Conservation (phyloP, 2,797 vertebrate genomes). For the Microctenopoma lineatum region DNA sequence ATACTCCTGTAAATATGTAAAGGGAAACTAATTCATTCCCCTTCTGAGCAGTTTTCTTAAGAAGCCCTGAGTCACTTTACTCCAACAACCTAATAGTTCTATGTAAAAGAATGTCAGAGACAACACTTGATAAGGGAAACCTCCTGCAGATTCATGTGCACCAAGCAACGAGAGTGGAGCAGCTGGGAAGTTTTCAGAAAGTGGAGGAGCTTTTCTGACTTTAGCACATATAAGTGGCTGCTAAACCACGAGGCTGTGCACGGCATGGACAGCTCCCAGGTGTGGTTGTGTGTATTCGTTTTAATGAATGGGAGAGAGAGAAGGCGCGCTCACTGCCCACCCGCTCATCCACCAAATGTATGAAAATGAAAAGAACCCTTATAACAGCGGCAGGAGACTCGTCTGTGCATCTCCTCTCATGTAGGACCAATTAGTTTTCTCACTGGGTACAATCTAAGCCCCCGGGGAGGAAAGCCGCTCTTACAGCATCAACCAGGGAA, state of each 20-base stretch:
- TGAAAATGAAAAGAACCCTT: constrained; percentile 50
- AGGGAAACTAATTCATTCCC: constrained; percentile 33
- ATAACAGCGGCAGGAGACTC: constrained; percentile 34
- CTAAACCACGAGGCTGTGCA: constrained; percentile 22
- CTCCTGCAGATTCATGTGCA: not conserved
- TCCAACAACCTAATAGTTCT: constrained; percentile 21
- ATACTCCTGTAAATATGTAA: constrained; percentile 21
- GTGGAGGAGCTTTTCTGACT: constrained; percentile 14
- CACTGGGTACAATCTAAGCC: constrained; percentile 73
- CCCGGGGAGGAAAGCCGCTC: constrained; percentile 64
- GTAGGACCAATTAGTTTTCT: constrained; percentile 65
- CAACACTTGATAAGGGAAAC: too few relatives aligned
- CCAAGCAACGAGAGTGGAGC: constrained; percentile 22
- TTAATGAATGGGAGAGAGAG: constrained; percentile 62
- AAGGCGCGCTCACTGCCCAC: constrained; percentile 1
- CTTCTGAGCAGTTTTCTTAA: constrained; percentile 4
- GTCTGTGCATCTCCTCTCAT: constrained; percentile 38
- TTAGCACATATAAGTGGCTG: not conserved
- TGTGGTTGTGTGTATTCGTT: constrained; percentile 37
- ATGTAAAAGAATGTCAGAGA: not conserved
- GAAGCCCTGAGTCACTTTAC: constrained; percentile 29
- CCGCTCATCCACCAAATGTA: constrained; percentile 34
- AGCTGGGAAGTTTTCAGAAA: constrained; percentile 35
- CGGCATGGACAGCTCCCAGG: constrained; percentile 34
- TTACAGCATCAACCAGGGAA: constrained; percentile 70